Conservation (phyloP, 1,140 invertebrate species). For the Drosophila oshimai region DNA sequence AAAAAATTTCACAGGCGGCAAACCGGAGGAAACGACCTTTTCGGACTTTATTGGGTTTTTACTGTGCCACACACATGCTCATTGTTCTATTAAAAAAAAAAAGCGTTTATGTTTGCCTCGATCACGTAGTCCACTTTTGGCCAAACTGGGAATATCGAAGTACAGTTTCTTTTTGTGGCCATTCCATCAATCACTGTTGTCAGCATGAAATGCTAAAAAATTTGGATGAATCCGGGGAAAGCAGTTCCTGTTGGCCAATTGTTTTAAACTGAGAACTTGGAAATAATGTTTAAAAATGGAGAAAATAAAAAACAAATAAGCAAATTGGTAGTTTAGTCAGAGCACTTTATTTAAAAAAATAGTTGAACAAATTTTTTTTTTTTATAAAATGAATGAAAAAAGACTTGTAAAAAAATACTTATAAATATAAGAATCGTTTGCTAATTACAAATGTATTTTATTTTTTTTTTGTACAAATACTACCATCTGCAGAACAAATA, state of each 20-base stretch:
- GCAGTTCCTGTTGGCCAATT: slow-evolving; percentile 49
- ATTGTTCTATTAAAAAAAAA: slow-evolving; percentile 65
- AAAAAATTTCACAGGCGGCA: slow-evolving; percentile 58
- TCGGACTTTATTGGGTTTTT: slow-evolving; percentile 26
- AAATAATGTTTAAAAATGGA: not conserved
- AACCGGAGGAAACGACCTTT: slow-evolving; percentile 43
- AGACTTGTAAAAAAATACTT: not conserved
- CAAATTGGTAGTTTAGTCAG: too few species aligned
- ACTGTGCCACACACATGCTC: slow-evolving; percentile 34
- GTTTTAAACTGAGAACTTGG: not conserved
- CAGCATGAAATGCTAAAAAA: slow-evolving; percentile 21
- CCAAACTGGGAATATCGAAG: slow-evolving; percentile 32
- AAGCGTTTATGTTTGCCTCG: slow-evolving; percentile 31
- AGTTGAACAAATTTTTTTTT: too few species aligned
- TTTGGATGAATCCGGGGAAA: slow-evolving; percentile 44
- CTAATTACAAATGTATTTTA: not conserved
- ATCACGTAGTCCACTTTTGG: slow-evolving; percentile 64
- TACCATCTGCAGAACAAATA: too few species aligned
- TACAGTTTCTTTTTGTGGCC: slow-evolving; percentile 37
- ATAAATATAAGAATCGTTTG: too few species aligned
- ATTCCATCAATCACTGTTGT: slow-evolving; percentile 56
- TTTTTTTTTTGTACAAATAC: too few species aligned
- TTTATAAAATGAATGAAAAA: not conserved
- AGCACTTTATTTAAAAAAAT: too few species aligned
- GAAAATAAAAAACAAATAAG: not conserved